phyloP scores from a whole-genome alignment of 2,888 invertebrate genomes.

The Hirudinaria manillensis region DNA sequence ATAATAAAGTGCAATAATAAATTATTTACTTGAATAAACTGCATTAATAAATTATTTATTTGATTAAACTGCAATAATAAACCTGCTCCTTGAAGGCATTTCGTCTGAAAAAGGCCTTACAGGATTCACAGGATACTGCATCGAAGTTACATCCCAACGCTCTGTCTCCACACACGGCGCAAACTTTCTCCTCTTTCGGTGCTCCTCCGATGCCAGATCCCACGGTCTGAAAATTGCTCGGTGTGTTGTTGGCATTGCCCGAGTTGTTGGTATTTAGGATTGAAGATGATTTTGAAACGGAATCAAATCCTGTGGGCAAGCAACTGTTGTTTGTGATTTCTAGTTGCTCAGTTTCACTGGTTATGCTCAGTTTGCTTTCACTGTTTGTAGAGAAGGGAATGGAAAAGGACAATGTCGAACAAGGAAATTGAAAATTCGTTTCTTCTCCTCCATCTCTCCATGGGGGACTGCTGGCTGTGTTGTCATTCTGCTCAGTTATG shows the following conservation, averaged over 20 bases:
- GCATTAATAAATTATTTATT: too few species aligned
- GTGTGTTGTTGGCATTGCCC: too few species aligned
- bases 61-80: background rate
- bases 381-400: background rate
- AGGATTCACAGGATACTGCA: conserved; percentile 32
- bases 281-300: background rate
- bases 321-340: background rate
- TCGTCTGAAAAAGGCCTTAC: conserved; percentile 33
- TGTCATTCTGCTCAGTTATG: background rate
- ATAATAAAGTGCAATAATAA: too few species aligned
- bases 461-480: background rate
- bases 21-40: too few species aligned
- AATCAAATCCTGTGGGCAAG: background rate
- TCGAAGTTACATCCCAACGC: conserved; percentile 34
- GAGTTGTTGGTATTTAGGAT: too few species aligned
- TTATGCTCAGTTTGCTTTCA: background rate
- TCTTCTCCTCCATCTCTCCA: conserved; percentile 8
- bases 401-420: background rate
- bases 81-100: conserved; percentile 32
- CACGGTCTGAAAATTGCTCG: background rate
- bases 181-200: conserved; percentile 14
- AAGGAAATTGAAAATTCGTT: conserved; percentile 7
- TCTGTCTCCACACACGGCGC: conserved; percentile 32
- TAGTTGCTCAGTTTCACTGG: background rate
- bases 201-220: background rate